Base-by-base conservation (phyloP, 2,797 vertebrate genomes). In the Philypnodon macrostomus region DNA sequence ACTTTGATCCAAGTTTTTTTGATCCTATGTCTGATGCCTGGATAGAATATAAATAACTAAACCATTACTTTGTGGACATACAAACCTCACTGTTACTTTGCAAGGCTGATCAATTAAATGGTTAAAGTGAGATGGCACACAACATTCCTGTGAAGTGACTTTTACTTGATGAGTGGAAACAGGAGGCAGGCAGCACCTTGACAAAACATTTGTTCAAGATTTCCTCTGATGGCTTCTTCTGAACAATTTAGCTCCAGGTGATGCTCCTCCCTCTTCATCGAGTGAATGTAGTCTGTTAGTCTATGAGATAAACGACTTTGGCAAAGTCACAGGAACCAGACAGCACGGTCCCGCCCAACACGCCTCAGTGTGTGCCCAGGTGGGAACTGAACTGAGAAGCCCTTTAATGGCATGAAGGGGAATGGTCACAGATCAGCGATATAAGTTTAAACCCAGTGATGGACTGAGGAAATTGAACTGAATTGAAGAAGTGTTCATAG, bases 401-500 rank as follows among this genome's bases (percentile, higher is more conserved):
- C 7, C 21, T 23, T 38, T 18, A 0, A 2, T 21, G 3, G 27
- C 13, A 8, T 2, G 17, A n/a, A 41, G 26, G 29, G 11, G 15
- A 35, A n/a, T 24, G 31, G 16, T 37, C 36, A 45, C 29, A 7
- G 29, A 19, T 15, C 38, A 14, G 31, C 10, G 47, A 31, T 16
- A 34, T 40, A 26, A 42, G 55, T 49, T 12, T 39, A 17, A 32
- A 26, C 7, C n/a, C 2, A 1, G 32, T 21, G 42, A 34, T 30
- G 15, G 54, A 37, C 31, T 23, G 10, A 49, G 29, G 27, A 65
- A 53, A 47, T 19, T 39, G 11, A 27, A 50, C 15, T n/a, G n/a
- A n/a, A n/a, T n/a, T n/a, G n/a, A 26, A 26, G 41, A 29, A 8
- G 11, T 35, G 11, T 35, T 33, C 37, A 8, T 38, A 7, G 15